These are phyloP conservation scores for Agrotis clavis DNA, from an alignment of 2,888 invertebrate species.

Conservation along the genomic window DNA sequence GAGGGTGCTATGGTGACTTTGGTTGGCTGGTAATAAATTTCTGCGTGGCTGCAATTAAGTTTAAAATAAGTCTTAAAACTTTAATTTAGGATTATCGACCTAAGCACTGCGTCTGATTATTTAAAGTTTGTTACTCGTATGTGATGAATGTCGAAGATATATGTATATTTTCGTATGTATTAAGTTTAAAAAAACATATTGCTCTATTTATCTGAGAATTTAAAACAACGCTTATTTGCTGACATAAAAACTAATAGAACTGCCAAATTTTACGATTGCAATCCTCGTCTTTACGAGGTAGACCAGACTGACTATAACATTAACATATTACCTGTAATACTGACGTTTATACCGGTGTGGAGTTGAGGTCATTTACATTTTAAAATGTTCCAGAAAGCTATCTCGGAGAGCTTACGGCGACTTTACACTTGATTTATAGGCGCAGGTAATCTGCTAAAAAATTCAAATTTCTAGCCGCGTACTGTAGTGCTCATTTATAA, in stretches of 20 bases:
- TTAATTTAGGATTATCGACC: background rate
- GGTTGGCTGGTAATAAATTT: no score
- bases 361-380: constrained; percentile 87
- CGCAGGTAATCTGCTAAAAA: constrained; percentile 89
- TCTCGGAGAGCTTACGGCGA: constrained; percentile 86
- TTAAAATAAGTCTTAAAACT: background rate
- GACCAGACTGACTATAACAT: constrained; percentile 32
- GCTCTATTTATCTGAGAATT: background rate
- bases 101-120: no score
- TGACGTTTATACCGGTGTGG: constrained; percentile 59
- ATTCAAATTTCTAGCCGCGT: constrained; percentile 84
- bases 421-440: constrained; percentile 89
- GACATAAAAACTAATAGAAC: background rate
- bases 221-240: background rate
- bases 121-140: no score
- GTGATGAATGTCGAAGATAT: no score
- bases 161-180: no score
- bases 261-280: constrained; percentile 10
- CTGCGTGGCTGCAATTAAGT: background rate
- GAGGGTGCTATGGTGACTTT: constrained; percentile 24
- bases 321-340: constrained; percentile 32
- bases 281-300: constrained; percentile 18
- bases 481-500: constrained; percentile 76
- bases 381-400: constrained; percentile 86
- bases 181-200: background rate